Conservation (phyloP, 2,888 invertebrate genomes). For the Pandemis corylana region DNA sequence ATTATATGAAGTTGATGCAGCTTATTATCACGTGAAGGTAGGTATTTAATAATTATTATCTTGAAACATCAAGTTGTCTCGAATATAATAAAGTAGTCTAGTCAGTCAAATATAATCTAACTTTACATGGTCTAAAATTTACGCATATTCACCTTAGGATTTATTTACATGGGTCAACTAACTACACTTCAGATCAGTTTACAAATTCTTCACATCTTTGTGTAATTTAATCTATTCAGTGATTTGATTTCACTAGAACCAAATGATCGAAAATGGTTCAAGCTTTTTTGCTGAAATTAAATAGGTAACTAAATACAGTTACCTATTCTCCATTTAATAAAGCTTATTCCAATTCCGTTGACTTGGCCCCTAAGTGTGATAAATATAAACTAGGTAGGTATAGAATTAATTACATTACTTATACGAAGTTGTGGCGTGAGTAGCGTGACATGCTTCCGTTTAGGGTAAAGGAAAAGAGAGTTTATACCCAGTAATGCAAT, state of each 20-base stretch:
- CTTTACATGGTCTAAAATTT: slow-evolving; percentile 26
- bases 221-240: background rate
- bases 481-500: background rate
- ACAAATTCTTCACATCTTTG: background rate
- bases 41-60: too few relatives aligned
- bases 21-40: background rate
- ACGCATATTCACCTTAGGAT: background rate
- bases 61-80: slow-evolving; percentile 3
- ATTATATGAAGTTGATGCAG: background rate
- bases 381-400: slow-evolving; percentile 1
- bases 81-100: slow-evolving; percentile 36
- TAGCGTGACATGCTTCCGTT: background rate
- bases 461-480: background rate
- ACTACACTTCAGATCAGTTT: slow-evolving; percentile 4
- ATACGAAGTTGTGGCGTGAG: background rate
- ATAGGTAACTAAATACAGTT: background rate
- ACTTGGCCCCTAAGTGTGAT: background rate
- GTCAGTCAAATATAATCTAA: slow-evolving; percentile 34
- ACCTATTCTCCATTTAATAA: background rate
- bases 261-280: background rate
- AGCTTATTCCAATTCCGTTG: background rate
- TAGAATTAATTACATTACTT: background rate
- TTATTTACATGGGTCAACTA: slow-evolving; percentile 5
- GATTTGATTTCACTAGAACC: background rate
- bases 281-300: background rate